These are phyloP conservation scores for Varanus salvator DNA, from an alignment of 2,113 vertebrate species.

Conservation along the genomic window DNA sequence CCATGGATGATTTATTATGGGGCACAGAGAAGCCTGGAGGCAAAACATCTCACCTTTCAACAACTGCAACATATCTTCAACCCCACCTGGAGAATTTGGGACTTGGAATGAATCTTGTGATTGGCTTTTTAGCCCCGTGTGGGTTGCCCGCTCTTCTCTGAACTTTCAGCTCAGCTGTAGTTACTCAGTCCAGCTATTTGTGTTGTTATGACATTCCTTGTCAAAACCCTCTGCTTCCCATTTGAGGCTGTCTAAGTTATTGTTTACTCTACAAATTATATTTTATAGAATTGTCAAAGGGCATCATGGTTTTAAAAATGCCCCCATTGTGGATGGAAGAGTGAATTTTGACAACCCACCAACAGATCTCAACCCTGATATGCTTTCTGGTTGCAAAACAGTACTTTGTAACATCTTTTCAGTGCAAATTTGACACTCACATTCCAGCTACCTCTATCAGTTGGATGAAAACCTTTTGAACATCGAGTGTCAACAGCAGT, in stretches of 20 bases:
- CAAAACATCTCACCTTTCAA: constrained; percentile 41
- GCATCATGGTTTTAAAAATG: constrained; percentile 30
- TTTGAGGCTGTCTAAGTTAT: constrained; percentile 50
- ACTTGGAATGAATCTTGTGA: constrained; percentile 36
- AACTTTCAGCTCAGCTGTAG: constrained; percentile 41
- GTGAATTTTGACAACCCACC: constrained; percentile 26
- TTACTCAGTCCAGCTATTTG: constrained; percentile 60
- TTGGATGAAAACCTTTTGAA: not conserved
- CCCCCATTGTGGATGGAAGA: constrained; percentile 34
- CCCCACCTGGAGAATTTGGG: constrained; percentile 5
- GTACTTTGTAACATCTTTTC: not conserved
- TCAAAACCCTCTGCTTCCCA: constrained; percentile 39
- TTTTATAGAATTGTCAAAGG: constrained; percentile 61
- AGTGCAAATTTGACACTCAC: constrained; percentile 15
- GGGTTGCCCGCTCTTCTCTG: constrained; percentile 32
- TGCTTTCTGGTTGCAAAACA: not conserved
- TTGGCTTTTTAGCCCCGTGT: constrained; percentile 38
- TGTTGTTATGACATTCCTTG: constrained; percentile 51
- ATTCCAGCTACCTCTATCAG: not conserved
- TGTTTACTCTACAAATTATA: constrained; percentile 63
- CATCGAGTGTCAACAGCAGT: too few species aligned
- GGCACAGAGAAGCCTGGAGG: constrained; percentile 56
- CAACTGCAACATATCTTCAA: constrained; percentile 34
- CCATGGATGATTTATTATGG: constrained; percentile 56
- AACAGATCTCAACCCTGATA: constrained; percentile 33